Conservation (phyloP, 2,888 invertebrate genomes). For the Hylaea fasciaria region DNA sequence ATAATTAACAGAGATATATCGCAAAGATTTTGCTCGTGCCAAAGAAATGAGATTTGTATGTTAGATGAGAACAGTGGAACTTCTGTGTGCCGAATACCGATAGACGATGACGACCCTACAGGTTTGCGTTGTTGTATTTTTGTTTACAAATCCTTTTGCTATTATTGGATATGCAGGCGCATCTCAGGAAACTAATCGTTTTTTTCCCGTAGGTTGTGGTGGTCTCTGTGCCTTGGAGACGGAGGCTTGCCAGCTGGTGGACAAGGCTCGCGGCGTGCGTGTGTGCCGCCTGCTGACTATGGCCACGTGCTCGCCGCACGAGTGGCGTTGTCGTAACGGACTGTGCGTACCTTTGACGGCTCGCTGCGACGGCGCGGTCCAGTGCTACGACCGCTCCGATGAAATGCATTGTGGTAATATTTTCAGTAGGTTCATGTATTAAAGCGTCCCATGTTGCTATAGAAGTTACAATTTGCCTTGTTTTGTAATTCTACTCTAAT, state of each 20-base stretch:
- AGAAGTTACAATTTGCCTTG: no score
- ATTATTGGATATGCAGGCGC: not conserved
- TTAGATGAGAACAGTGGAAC: conserved; percentile 85
- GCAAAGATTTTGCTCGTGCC: conserved; percentile 81
- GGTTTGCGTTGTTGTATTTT: conserved; percentile 61
- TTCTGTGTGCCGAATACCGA: conserved; percentile 81
- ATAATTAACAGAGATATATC: conserved; percentile 72
- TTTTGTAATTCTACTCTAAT: not conserved
- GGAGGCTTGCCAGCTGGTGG: conserved; percentile 87
- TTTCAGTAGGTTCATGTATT: conserved; percentile 1
- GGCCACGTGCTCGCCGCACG: conserved; percentile 85
- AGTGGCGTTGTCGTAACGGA: conserved; percentile 90
- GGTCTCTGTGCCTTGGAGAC: conserved; percentile 87
- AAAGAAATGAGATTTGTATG: conserved; percentile 86
- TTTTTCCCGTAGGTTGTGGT: conserved; percentile 81
- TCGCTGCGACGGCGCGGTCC: conserved; percentile 89
- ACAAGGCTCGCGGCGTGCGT: conserved; percentile 79
- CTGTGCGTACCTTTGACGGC: conserved; percentile 87
- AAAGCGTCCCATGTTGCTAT: no score
- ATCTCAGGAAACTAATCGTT: conserved; percentile 5
- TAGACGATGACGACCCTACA: conserved; percentile 85
- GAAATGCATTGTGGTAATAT: conserved; percentile 89
- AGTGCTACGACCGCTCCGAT: conserved; percentile 90
- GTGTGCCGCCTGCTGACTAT: conserved; percentile 84
- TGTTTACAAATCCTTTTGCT: not conserved